Evolutionary conservation across 2,113 vertebrate genomes (phyloP), one percentile per base, ranked within the genome.

Genomic region (Hiodon alosoides): DNA sequence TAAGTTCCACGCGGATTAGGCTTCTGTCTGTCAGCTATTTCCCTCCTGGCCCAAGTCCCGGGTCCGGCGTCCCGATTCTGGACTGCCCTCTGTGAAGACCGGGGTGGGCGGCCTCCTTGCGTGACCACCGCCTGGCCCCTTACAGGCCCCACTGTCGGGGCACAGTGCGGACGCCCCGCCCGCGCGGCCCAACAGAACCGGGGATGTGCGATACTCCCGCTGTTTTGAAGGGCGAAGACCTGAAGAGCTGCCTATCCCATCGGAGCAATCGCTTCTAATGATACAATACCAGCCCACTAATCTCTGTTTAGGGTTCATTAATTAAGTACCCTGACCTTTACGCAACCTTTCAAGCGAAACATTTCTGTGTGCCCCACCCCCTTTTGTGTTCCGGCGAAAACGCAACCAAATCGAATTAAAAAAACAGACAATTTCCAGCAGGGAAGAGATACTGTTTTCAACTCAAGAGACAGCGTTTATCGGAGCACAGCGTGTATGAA

Each of bases 381-480:
- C 31, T 59, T 50, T 31, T 14, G n/a, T 50, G n/a, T 72, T 58
- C 46, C 65, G n/a, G n/a, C n/a, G n/a, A n/a, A 48, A 57, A 59
- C 71, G 71, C 64, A 76, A 76, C 75, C 75, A 76, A 76, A 76
- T 31, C 68, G 57, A 48, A 76, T 31, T 48, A 64, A 76, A 65
- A 76, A 71, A 71, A 76, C 58, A 76, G 75, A 65, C 31, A 14
- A 9, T 31, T 48, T 14, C 11, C 31, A 50, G 68, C 59, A 46
- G 68, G 46, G 68, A 57, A 31, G 31, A 31, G 31, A 31, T 31
- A 31, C 31, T 31, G 31, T 31, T 31, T 31, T 31, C 31, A 31
- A 31, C 31, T 31, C 31, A 31, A 31, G 31, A 31, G 31, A 31
- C 31, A 31, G 31, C 31, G 31, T 31, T 31, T 31, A 50, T 69